Conservation (phyloP, 2,888 invertebrate species). For the Ectemnius cavifrons region DNA sequence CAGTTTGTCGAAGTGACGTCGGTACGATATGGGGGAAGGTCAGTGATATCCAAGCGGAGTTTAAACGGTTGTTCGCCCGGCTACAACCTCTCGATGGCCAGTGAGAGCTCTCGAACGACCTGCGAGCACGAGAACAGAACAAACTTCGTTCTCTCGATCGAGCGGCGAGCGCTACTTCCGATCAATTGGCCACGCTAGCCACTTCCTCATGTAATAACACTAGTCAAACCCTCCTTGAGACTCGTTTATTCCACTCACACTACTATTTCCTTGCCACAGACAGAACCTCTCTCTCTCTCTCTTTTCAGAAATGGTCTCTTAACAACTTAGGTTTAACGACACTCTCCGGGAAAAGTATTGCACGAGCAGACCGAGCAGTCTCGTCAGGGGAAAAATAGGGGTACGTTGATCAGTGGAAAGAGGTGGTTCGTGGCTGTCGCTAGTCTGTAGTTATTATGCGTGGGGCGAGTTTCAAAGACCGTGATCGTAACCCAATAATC, state of each 20-base stretch:
- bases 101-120: slow-evolving; percentile 56
- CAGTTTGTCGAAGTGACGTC: slow-evolving; percentile 59
- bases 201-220: slow-evolving; percentile 16
- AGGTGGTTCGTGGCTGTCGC: slow-evolving; percentile 41
- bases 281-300: too few species aligned
- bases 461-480: slow-evolving; percentile 58
- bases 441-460: slow-evolving; percentile 55
- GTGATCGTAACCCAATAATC: slow-evolving; percentile 62
- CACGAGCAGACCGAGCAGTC: background rate
- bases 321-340: too few species aligned
- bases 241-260: too few species aligned
- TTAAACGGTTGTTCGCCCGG: slow-evolving; percentile 67
- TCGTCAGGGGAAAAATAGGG: too few species aligned
- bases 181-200: background rate
- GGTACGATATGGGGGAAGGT: slow-evolving; percentile 61
- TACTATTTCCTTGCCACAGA: too few species aligned
- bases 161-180: background rate
- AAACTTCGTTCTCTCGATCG: slow-evolving; percentile 17
- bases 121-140: slow-evolving; percentile 47
- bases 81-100: slow-evolving; percentile 47
- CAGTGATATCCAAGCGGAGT: slow-evolving; percentile 64
- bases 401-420: background rate
- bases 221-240: background rate
- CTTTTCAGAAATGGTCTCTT: too few species aligned
- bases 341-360: background rate